These are phyloP conservation scores for Xylocopa sonorina DNA, from an alignment of 1,140 invertebrate species.

Conservation along the genomic window DNA sequence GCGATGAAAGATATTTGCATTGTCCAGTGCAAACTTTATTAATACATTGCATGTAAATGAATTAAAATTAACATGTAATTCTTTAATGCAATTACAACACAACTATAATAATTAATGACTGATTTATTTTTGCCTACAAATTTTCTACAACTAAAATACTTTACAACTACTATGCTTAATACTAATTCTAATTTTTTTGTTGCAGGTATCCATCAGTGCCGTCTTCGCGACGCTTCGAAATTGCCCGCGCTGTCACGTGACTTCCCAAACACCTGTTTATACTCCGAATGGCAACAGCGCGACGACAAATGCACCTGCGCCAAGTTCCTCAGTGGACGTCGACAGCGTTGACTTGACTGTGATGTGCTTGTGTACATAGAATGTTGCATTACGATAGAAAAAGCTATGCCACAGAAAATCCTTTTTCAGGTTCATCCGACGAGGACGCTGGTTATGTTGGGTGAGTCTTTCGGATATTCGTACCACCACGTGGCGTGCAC, in stretches of 20 bases:
- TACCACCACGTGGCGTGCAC: background rate
- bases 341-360: slow-evolving; percentile 1
- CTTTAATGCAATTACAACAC: too few species aligned
- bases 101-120: too few species aligned
- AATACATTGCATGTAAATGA: too few species aligned
- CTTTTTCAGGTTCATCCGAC: slow-evolving; percentile 41
- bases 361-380: slow-evolving; percentile 4
- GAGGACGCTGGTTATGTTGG: slow-evolving; percentile 46
- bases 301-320: slow-evolving; percentile 35
- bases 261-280: slow-evolving; percentile 20
- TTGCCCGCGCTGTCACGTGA: slow-evolving; percentile 16
- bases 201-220: background rate
- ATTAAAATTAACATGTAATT: too few species aligned
- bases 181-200: background rate
- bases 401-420: slow-evolving; percentile 14
- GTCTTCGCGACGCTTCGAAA: background rate
- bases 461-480: slow-evolving; percentile 16
- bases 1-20: too few species aligned
- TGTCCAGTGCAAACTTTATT: too few species aligned
- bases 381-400: slow-evolving; percentile 30
- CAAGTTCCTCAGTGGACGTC: background rate
- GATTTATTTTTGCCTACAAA: too few species aligned
- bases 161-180: background rate
- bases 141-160: background rate
- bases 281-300: slow-evolving; percentile 27